These are phyloP conservation scores for Stenurella melanura DNA, from an alignment of 2,888 invertebrate species.

Conservation along the genomic window DNA sequence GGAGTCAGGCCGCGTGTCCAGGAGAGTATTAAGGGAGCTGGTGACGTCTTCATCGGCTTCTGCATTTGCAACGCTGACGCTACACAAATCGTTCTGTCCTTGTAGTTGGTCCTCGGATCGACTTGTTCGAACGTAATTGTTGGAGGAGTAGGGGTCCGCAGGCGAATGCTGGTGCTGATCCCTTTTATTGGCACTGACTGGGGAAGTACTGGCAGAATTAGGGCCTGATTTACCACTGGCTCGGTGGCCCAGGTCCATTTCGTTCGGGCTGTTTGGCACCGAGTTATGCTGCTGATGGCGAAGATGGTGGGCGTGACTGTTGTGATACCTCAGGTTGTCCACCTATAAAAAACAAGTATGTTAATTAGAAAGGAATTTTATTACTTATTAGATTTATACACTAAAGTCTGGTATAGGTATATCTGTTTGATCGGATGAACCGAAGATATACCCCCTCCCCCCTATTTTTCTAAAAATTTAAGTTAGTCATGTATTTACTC, in stretches of 20 bases:
- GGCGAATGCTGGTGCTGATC: constrained; percentile 65
- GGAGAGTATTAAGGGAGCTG: constrained; percentile 92
- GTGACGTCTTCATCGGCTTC: constrained; percentile 96
- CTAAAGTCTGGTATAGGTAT: background rate
- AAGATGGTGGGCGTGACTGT: constrained; percentile 72
- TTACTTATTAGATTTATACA: constrained; percentile 1
- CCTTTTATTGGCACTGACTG: constrained; percentile 75
- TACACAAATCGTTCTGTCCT: constrained; percentile 81
- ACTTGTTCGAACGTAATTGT: constrained; percentile 86
- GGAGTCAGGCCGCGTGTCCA: constrained; percentile 79
- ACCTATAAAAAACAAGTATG: constrained; percentile 54
- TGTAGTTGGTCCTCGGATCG: constrained; percentile 91
- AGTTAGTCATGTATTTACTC: too few species aligned
- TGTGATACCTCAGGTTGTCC: constrained; percentile 75
- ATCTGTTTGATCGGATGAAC: too few species aligned
- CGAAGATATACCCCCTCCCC: too few species aligned
- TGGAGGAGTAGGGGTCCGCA: constrained; percentile 58
- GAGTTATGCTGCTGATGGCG: constrained; percentile 76
- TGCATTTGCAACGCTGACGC: constrained; percentile 89
- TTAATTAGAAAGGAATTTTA: background rate
- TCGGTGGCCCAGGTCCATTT: constrained; percentile 77
- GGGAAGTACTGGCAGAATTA: constrained; percentile 76
- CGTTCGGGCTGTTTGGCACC: constrained; percentile 83
- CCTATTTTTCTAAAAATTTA: too few species aligned
- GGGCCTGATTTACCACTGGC: constrained; percentile 69